A percentile compares a stretch with the other conserved stretches of the same genome.
Evolutionary conservation across 2,888 invertebrate genomes (phyloP).

Genomic region (Strigamia transsilvanica): DNA sequence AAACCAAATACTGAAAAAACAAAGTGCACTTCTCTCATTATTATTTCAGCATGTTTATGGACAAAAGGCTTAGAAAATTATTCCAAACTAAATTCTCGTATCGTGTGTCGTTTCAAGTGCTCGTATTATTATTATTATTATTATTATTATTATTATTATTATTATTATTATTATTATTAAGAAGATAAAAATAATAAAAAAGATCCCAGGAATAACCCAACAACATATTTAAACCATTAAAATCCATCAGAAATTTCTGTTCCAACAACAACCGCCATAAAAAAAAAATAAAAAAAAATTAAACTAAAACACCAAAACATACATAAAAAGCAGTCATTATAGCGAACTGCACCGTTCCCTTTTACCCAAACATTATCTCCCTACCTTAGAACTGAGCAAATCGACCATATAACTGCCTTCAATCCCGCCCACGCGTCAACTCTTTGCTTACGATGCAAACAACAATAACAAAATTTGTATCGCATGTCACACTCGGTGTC

Average conservation of each 20-base stretch:
- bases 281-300: too few relatives aligned
- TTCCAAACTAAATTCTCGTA: neutral
- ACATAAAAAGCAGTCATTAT: too few relatives aligned
- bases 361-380: neutral
- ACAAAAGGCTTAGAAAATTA: neutral
- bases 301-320: too few relatives aligned
- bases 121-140: too few relatives aligned
- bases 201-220: too few relatives aligned
- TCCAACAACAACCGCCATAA: too few relatives aligned
- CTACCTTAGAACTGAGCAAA: neutral
- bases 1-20: neutral
- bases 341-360: too few relatives aligned
- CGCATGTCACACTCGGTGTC: constrained; percentile 29
- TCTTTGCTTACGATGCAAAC: neutral
- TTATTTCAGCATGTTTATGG: constrained; percentile 14
- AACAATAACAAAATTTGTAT: constrained; percentile 47
- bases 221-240: too few relatives aligned
- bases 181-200: neutral
- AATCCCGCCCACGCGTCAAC: neutral
- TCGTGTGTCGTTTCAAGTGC: too few relatives aligned
- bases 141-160: too few relatives aligned
- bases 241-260: too few relatives aligned
- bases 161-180: too few relatives aligned
- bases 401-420: neutral
- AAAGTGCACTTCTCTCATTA: constrained; percentile 1